phyloP scores from a whole-genome alignment of 1,140 invertebrate genomes.

The Drosophila nannoptera region DNA sequence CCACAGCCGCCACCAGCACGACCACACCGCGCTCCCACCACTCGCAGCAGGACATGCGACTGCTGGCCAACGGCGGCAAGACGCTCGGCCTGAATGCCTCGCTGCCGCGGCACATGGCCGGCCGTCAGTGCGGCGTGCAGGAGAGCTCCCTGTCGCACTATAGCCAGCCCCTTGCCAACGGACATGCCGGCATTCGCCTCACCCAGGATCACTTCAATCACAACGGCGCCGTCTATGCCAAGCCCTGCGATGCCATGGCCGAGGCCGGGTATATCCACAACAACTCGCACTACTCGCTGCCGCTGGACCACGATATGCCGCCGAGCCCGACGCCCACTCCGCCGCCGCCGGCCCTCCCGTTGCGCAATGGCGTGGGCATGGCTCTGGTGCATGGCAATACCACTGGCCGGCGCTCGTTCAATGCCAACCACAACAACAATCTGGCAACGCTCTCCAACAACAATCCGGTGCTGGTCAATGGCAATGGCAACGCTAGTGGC shows the following conservation, averaged over 20 bases:
- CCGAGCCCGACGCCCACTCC: slow-evolving; percentile 68
- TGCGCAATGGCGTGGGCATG: slow-evolving; percentile 70
- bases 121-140: slow-evolving; percentile 41
- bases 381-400: slow-evolving; percentile 69
- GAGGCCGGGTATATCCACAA: slow-evolving; percentile 72
- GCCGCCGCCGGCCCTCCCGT: slow-evolving; percentile 68
- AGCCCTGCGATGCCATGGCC: slow-evolving; percentile 64
- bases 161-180: slow-evolving; percentile 71
- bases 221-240: slow-evolving; percentile 65
- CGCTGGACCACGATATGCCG: slow-evolving; percentile 69
- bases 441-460: slow-evolving; percentile 64
- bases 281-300: slow-evolving; percentile 75
- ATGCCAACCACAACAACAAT: slow-evolving; percentile 60
- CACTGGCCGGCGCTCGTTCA: slow-evolving; percentile 69
- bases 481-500: slow-evolving; percentile 20
- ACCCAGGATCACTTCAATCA: slow-evolving; percentile 78
- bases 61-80: slow-evolving; percentile 61
- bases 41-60: slow-evolving; percentile 69
- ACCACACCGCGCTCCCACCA: slow-evolving; percentile 48
- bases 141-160: slow-evolving; percentile 73
- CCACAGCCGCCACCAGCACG: background rate
- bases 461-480: slow-evolving; percentile 38
- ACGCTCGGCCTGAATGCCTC: slow-evolving; percentile 38
- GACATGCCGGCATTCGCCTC: slow-evolving; percentile 53
- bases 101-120: slow-evolving; percentile 49